phyloP scores from a whole-genome alignment of 2,797 vertebrate species.

The Vipera ursinii region DNA sequence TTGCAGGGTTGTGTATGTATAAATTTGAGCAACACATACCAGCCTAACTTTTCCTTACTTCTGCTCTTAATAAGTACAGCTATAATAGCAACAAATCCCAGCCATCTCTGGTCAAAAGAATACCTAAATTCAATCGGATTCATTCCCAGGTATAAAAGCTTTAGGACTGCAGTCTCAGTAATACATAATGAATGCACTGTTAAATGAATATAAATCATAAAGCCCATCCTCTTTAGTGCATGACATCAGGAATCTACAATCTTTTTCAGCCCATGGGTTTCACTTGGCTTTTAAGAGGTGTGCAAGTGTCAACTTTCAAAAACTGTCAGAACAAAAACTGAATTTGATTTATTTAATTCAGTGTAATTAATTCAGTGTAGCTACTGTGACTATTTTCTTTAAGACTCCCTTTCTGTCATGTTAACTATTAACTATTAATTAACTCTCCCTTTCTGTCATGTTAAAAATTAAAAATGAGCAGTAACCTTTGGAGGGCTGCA shows the following conservation, averaged over 20 bases:
- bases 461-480: not conserved
- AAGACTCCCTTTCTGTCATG: not conserved
- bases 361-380: not conserved
- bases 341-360: not conserved
- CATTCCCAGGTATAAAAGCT: not conserved
- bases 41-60: not conserved
- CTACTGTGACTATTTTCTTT: not conserved
- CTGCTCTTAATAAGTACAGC: not conserved
- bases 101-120: not conserved
- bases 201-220: slow-evolving; percentile 1
- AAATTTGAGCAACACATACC: not conserved
- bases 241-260: not conserved
- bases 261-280: not conserved
- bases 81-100: not conserved
- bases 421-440: not conserved
- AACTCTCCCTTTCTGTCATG: not conserved
- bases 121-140: not conserved
- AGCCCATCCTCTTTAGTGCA: not conserved
- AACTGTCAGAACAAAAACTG: not conserved
- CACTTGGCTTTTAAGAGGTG: not conserved
- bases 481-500: not conserved
- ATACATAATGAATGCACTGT: not conserved
- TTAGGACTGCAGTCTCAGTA: not conserved
- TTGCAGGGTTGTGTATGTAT: not conserved
- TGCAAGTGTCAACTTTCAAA: not conserved